A percentile compares a stretch with the other conserved stretches of the same genome.
These are phyloP conservation scores for Carcharodon carcharias DNA, from an alignment of 2,797 vertebrate species.

Conservation along the genomic window DNA sequence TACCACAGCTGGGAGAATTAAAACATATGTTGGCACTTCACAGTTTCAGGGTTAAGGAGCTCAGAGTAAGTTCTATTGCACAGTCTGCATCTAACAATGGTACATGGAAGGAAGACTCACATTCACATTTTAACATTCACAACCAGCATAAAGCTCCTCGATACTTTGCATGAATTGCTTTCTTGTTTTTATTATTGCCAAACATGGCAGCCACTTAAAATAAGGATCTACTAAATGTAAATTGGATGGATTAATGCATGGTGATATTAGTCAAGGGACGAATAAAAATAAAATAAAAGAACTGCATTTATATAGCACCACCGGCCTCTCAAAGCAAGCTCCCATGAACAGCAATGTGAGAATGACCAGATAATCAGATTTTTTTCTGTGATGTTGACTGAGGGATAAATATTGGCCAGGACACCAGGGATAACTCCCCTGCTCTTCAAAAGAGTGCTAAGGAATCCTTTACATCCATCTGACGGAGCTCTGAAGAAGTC, in stretches of 20 bases:
- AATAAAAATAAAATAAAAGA: not conserved
- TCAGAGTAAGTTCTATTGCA: not conserved
- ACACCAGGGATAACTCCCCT: not conserved
- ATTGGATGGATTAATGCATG: not conserved
- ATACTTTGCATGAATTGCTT: not conserved
- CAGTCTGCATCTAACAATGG: not conserved
- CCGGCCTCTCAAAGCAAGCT: not conserved
- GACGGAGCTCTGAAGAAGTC: too few relatives aligned
- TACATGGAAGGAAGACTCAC: not conserved
- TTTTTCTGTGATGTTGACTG: not conserved
- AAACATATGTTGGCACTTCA: not conserved
- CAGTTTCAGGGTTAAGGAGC: not conserved
- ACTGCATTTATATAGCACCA: not conserved
- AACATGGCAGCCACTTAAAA: not conserved
- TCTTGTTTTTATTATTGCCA: not conserved
- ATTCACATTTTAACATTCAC: not conserved
- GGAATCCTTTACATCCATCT: not conserved
- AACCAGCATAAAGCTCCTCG: not conserved
- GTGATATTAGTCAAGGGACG: not conserved
- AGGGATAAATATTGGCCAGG: not conserved
- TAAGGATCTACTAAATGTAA: not conserved
- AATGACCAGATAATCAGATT: not conserved
- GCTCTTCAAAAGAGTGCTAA: not conserved
- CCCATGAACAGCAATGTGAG: not conserved
- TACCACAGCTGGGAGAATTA: not conserved